Percentiles rank a stretch among this genome's conserved stretches.
These are phyloP conservation scores for Parus major DNA, from an alignment of 2,113 vertebrate species.

Conservation along the genomic window DNA sequence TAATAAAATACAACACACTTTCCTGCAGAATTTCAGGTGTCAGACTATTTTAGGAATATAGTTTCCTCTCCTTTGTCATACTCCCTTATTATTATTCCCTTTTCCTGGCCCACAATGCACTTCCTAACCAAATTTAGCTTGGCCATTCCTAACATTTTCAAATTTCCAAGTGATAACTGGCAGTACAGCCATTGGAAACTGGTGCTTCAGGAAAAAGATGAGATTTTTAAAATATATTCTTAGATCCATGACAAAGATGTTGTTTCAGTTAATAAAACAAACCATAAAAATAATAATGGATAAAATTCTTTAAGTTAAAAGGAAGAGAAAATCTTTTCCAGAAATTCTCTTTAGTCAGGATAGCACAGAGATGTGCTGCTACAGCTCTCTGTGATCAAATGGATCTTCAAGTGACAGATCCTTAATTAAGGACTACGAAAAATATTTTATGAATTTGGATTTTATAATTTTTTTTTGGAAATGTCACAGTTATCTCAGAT, in stretches of 20 bases:
- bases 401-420: neutral
- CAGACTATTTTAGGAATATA: neutral
- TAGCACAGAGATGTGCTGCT: neutral
- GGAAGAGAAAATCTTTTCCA: neutral
- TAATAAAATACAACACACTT: neutral
- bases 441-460: neutral
- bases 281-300: neutral
- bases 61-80: neutral
- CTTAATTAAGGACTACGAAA: neutral
- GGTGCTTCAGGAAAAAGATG: neutral
- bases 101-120: neutral
- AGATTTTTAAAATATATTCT: neutral
- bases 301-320: neutral
- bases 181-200: neutral
- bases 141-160: neutral
- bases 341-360: neutral
- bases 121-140: neutral
- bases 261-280: neutral
- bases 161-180: neutral
- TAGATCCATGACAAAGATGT: neutral
- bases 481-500: neutral
- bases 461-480: neutral
- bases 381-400: neutral
- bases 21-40: neutral
- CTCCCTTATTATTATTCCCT: neutral